Base-by-base conservation (phyloP, 1,140 invertebrate genomes). In the Trichonephila inaurata region DNA sequence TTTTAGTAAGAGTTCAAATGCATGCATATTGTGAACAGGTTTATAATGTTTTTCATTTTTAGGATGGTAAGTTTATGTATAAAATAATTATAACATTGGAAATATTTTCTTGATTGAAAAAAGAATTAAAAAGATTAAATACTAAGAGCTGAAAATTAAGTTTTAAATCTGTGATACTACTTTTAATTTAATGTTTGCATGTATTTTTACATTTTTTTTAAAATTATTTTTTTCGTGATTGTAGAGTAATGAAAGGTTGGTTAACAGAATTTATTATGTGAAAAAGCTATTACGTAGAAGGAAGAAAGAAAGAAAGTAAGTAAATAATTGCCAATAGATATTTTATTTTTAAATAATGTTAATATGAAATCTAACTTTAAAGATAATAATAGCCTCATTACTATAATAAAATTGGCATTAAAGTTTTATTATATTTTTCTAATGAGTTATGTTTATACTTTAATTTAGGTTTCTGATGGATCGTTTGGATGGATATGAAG, bases 251-350 rank as follows among this genome's bases (percentile, higher is more conserved):
- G 93, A 94, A 77, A 90, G 87, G 61, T 51, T 94, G 7, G 61
- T 94, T 5, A 94, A 94, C 44, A 94, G 93, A 86, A 91, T 94
- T 8, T 94, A 90, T 44, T 88, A 94, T 90, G 93, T 94, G 24
- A 94, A 94, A n/a, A 94, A 91, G 61, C 51, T 94, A 5, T 61
- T 94, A n/a, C 89, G 93, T 40, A 83, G 93, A 72, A 51, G 88
- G 7, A 94, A 90, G 51, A 94, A 94, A 88, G 93, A 94, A 91
- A 66, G 93, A 77, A 94, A 90, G 93, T 94, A 94, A 64, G 86
- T 83, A 3, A 33, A 4, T 40, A 81, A 62, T 21, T 18, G 0
- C 4, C 16, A 62, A 18, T 19, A 62, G 16, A 18, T 62, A 62
- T 62, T 62, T 62, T 62, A 19, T 83, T 4, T 19, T 51, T 0